Conservation (phyloP, 2,797 vertebrate genomes). For the Arremon brunneinucha region DNA sequence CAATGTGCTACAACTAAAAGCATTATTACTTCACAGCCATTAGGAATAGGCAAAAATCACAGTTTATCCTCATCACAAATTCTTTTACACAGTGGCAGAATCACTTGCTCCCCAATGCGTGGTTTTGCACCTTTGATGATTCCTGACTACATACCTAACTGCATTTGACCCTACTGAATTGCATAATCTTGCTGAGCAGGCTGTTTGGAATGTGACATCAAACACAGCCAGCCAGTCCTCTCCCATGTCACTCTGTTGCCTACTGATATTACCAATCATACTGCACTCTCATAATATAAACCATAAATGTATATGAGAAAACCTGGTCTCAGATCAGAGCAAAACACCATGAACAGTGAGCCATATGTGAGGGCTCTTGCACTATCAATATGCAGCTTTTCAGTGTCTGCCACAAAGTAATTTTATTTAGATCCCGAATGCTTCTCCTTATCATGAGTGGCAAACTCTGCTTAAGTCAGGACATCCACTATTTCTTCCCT, state of each 20-base stretch:
- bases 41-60: neutral
- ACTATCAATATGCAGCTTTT: neutral
- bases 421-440: neutral
- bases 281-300: neutral
- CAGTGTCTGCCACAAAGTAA: neutral
- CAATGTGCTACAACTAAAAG: neutral
- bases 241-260: neutral
- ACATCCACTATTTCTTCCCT: neutral
- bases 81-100: neutral
- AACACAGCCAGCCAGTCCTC: neutral
- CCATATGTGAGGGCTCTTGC: neutral
- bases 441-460: neutral
- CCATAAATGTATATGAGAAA: neutral
- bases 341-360: neutral
- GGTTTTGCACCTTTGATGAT: neutral
- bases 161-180: neutral
- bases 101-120: neutral
- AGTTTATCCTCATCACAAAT: neutral
- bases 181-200: neutral
- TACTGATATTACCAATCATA: neutral
- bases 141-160: neutral
- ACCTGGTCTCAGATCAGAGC: neutral
- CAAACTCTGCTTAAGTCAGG: neutral
- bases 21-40: neutral
- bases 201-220: neutral